Evolutionary conservation across 2,888 invertebrate genomes (phyloP).

Genomic region (Mayetiola destructor): DNA sequence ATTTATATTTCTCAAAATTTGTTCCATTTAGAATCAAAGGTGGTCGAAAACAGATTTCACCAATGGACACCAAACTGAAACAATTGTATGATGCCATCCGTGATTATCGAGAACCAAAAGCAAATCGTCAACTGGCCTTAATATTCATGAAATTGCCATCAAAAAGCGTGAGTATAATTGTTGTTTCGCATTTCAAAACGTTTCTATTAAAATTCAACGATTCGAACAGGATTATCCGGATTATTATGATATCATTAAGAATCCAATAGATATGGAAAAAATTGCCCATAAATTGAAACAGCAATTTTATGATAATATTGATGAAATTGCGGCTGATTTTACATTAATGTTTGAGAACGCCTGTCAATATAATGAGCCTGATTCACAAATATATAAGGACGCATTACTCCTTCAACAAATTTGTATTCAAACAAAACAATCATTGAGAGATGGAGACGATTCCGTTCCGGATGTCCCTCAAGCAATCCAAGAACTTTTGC

Average conservation of each 20-base stretch:
- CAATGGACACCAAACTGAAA: constrained; percentile 62
- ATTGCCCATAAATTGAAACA: constrained; percentile 76
- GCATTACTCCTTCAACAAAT: constrained; percentile 83
- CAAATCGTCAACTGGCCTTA: constrained; percentile 73
- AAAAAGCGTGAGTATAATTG: constrained; percentile 45
- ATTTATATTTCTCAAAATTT: constrained; percentile 1
- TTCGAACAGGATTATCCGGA: constrained; percentile 74
- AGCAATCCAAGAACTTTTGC: constrained; percentile 79
- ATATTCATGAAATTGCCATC: constrained; percentile 93
- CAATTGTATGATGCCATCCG: constrained; percentile 78
- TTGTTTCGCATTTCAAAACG: not conserved
- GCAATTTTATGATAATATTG: constrained; percentile 60
- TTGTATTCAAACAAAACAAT: constrained; percentile 80
- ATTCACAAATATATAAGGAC: constrained; percentile 94
- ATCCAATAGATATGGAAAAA: constrained; percentile 91
- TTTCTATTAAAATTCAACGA: not conserved
- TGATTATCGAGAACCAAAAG: constrained; percentile 74
- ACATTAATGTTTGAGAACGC: constrained; percentile 92
- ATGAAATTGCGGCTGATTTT: constrained; percentile 79
- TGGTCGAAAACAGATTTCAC: constrained; percentile 38
- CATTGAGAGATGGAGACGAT: constrained; percentile 67
- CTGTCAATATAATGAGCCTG: constrained; percentile 94
- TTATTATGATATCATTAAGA: constrained; percentile 93
- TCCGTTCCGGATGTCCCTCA: constrained; percentile 79
- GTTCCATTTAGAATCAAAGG: constrained; percentile 28